phyloP scores from a whole-genome alignment of 2,113 vertebrate genomes.

The Hippopotamus amphibius region DNA sequence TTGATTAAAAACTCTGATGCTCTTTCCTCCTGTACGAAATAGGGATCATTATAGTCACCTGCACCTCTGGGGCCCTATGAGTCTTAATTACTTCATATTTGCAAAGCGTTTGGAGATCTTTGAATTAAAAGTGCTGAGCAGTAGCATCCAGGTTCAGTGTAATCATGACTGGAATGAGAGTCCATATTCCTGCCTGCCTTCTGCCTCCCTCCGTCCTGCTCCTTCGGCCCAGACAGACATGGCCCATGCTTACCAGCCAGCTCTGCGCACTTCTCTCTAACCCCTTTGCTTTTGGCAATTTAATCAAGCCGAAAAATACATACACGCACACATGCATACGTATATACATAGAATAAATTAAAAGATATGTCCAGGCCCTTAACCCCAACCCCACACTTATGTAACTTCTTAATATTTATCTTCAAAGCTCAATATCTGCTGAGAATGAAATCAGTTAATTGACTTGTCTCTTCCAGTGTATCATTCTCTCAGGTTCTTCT shows the following conservation, averaged over 20 bases:
- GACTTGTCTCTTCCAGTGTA: background rate
- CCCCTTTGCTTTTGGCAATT: background rate
- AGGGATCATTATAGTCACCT: constrained; percentile 80
- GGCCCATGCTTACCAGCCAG: background rate
- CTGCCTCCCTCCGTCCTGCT: background rate
- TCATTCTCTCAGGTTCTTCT: background rate
- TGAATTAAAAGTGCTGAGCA: constrained; percentile 81
- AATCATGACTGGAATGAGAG: constrained; percentile 68
- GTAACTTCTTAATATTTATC: background rate
- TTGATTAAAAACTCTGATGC: constrained; percentile 79
- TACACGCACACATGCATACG: background rate
- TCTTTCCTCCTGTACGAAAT: constrained; percentile 58
- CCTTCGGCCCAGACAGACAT: background rate
- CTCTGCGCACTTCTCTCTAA: background rate
- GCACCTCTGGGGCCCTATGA: constrained; percentile 71
- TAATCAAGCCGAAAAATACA: background rate
- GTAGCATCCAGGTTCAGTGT: constrained; percentile 60
- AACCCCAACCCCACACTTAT: background rate
- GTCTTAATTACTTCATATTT: constrained; percentile 84
- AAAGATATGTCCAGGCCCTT: background rate
- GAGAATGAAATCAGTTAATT: background rate
- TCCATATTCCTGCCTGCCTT: background rate
- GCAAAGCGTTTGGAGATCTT: constrained; percentile 76
- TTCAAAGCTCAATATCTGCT: background rate
- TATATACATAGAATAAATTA: background rate